These are phyloP conservation scores for Polyommatus icarus DNA, from an alignment of 2,888 invertebrate genomes.

Conservation along the genomic window DNA sequence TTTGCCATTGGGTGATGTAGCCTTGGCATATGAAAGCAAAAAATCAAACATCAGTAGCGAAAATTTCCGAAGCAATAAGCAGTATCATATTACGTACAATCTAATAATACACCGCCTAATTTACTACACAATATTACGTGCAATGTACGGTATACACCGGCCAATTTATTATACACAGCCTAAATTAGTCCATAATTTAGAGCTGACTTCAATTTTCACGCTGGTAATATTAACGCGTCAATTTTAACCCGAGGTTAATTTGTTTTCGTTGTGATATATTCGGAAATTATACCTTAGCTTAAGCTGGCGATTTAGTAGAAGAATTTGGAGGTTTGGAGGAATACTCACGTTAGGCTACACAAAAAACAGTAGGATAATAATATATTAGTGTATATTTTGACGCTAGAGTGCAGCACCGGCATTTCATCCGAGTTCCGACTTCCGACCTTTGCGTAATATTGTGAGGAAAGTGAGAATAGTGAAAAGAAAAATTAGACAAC, in stretches of 20 bases:
- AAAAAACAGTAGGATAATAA: too few relatives aligned
- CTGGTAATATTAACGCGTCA: neutral
- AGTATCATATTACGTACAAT: neutral
- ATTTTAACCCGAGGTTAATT: neutral
- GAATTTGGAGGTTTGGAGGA: neutral
- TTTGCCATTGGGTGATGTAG: too few relatives aligned
- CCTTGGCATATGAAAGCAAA: too few relatives aligned
- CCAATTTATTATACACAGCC: constrained; percentile 1
- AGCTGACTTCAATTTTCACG: constrained; percentile 1
- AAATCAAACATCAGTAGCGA: neutral
- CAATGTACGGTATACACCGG: neutral
- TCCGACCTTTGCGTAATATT: too few relatives aligned
- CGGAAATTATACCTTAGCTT: neutral
- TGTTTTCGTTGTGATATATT: neutral
- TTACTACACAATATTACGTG: neutral
- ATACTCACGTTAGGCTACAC: too few relatives aligned
- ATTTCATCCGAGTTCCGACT: too few relatives aligned
- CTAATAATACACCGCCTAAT: neutral
- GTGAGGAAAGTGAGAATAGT: too few relatives aligned
- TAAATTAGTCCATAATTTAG: neutral
- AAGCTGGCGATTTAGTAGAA: neutral
- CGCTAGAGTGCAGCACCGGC: too few relatives aligned
- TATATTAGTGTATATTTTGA: too few relatives aligned
- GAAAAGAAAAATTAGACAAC: neutral
- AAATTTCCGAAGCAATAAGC: neutral